A percentile compares a stretch with the other conserved stretches of the same genome.
Conservation (phyloP, 2,113 vertebrate species). For the Triplophysa tibetana region DNA sequence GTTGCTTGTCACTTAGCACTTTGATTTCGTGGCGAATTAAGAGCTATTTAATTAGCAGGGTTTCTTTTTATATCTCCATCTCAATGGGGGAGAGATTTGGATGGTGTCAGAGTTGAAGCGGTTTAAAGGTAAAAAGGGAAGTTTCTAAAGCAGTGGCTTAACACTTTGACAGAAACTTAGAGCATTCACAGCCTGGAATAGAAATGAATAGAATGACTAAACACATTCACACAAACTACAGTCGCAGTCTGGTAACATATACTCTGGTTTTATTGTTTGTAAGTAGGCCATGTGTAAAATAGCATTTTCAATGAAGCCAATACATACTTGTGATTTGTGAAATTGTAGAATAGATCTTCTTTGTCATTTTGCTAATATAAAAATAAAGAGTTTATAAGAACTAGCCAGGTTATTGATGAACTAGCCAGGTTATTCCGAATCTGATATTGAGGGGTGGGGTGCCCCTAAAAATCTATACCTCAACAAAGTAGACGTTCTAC, state of each 20-base stretch:
- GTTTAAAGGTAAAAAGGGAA: constrained; percentile 48
- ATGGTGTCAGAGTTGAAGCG: constrained; percentile 25
- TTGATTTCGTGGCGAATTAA: constrained; percentile 71
- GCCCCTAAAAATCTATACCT: too few species aligned
- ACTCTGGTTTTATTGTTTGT: background rate
- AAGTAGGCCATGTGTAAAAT: background rate
- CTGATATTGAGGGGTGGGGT: too few species aligned
- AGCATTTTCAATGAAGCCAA: too few species aligned
- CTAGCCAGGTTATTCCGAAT: too few species aligned
- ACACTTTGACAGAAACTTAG: constrained; percentile 34
- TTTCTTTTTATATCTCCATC: constrained; percentile 59
- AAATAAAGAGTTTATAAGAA: too few species aligned
- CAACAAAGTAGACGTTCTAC: too few species aligned
- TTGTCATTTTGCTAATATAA: too few species aligned
- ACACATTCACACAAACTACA: background rate
- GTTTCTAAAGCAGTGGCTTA: constrained; percentile 40
- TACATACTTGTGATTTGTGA: too few species aligned
- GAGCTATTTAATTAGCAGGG: constrained; percentile 69
- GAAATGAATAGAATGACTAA: constrained; percentile 2
- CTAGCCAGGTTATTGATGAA: too few species aligned
- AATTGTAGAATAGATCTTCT: too few species aligned
- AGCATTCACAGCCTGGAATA: background rate
- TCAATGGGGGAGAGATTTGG: constrained; percentile 49
- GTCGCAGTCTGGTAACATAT: background rate
- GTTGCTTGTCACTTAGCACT: constrained; percentile 68